These are phyloP conservation scores for Drosophila nannoptera DNA, from an alignment of 1,140 invertebrate genomes.

Conservation along the genomic window DNA sequence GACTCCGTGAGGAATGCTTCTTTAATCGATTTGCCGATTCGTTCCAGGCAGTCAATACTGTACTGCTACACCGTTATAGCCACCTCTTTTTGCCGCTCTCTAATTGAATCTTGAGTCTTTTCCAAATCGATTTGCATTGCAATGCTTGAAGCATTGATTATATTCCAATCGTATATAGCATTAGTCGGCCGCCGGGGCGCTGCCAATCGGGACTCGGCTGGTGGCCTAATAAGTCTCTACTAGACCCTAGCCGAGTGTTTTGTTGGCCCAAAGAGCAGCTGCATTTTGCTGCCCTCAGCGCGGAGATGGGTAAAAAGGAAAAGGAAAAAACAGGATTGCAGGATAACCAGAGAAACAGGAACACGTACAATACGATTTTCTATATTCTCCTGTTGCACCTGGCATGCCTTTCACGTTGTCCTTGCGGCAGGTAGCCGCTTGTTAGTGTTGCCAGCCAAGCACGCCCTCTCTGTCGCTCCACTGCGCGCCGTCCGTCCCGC, in stretches of 20 bases:
- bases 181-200: neutral
- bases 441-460: no score
- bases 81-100: no score
- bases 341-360: constrained; percentile 46
- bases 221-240: constrained; percentile 38
- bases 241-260: constrained; percentile 22
- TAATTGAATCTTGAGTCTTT: neutral
- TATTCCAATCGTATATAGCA: constrained; percentile 30
- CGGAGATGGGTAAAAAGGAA: no score
- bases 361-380: constrained; percentile 53
- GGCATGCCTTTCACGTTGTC: constrained; percentile 47
- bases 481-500: neutral
- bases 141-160: constrained; percentile 31
- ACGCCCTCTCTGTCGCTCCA: neutral
- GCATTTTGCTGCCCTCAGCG: constrained; percentile 32
- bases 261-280: constrained; percentile 22
- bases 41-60: neutral
- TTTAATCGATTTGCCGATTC: neutral
- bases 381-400: constrained; percentile 54
- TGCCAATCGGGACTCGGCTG: constrained; percentile 43
- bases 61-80: neutral
- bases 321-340: constrained; percentile 52
- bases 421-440: constrained; percentile 41
- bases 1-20: no score
- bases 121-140: constrained; percentile 16